Evolutionary conservation across 2,797 vertebrate genomes (phyloP).

Genomic region (Girardinus metallicus): DNA sequence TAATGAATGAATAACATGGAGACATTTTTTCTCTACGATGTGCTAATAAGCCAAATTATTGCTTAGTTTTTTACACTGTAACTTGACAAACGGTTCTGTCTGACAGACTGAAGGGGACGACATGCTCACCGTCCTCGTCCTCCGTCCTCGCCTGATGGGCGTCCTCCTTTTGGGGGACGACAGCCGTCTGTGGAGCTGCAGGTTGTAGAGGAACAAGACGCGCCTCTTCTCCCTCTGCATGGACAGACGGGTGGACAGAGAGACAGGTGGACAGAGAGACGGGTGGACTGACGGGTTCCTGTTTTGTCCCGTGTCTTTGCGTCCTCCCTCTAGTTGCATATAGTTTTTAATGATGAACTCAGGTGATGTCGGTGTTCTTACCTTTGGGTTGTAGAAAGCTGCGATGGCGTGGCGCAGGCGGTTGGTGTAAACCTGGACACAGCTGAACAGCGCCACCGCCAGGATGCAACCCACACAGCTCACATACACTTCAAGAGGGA

Average conservation of each 20-base stretch:
- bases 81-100: no score
- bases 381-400: constrained; percentile 86
- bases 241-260: neutral
- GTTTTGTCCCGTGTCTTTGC: neutral
- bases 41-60: no score
- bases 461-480: constrained; percentile 62
- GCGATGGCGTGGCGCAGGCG: constrained; percentile 84
- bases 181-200: constrained; percentile 76
- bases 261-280: no score
- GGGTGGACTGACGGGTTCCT: no score
- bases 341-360: no score
- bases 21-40: no score
- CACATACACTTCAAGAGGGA: constrained; percentile 69
- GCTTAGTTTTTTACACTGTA: no score
- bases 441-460: constrained; percentile 75
- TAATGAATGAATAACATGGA: no score
- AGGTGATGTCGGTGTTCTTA: constrained; percentile 33
- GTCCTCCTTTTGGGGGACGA: constrained; percentile 45
- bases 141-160: constrained; percentile 6
- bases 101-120: no score
- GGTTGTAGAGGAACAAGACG: constrained; percentile 86
- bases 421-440: constrained; percentile 84
- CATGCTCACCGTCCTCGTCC: constrained; percentile 29
- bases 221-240: constrained; percentile 86
- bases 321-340: neutral